phyloP scores from a whole-genome alignment of 2,797 vertebrate genomes.

The Notolepis coatsorum region DNA sequence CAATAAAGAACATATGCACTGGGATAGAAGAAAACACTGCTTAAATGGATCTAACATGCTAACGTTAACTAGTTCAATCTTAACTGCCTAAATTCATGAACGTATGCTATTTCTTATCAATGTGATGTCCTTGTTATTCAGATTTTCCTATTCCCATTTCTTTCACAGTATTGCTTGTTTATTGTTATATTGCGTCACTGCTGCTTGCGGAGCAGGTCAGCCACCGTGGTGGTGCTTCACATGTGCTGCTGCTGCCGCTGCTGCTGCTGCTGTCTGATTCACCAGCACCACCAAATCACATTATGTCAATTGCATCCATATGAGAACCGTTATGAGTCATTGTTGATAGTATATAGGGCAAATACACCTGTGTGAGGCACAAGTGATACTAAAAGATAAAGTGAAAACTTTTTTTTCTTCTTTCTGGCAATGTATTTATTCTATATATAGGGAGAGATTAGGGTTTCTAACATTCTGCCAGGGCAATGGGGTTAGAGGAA shows the following conservation, averaged over 20 bases:
- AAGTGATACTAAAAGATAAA: not conserved
- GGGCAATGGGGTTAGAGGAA: not conserved
- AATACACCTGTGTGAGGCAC: not conserved
- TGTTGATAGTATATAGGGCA: not conserved
- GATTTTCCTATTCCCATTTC: constrained; percentile 8
- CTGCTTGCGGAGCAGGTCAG: constrained; percentile 36
- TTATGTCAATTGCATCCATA: not conserved
- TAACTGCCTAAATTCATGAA: constrained; percentile 7
- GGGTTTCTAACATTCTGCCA: not conserved
- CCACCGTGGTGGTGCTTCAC: constrained; percentile 49
- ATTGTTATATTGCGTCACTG: no score
- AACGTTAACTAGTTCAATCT: no score
- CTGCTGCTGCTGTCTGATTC: no score
- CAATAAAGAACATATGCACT: constrained; percentile 68
- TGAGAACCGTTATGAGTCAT: not conserved
- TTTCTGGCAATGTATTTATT: not conserved
- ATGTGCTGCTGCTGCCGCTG: no score
- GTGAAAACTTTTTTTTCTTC: not conserved
- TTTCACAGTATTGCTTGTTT: constrained; percentile 51
- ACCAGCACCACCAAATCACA: not conserved
- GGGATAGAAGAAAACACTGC: constrained; percentile 35
- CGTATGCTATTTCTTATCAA: constrained; percentile 5
- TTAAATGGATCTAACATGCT: constrained; percentile 27
- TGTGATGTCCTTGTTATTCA: not conserved
- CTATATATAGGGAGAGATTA: not conserved